phyloP scores from a whole-genome alignment of 2,888 invertebrate species.

The Patella caerulea region DNA sequence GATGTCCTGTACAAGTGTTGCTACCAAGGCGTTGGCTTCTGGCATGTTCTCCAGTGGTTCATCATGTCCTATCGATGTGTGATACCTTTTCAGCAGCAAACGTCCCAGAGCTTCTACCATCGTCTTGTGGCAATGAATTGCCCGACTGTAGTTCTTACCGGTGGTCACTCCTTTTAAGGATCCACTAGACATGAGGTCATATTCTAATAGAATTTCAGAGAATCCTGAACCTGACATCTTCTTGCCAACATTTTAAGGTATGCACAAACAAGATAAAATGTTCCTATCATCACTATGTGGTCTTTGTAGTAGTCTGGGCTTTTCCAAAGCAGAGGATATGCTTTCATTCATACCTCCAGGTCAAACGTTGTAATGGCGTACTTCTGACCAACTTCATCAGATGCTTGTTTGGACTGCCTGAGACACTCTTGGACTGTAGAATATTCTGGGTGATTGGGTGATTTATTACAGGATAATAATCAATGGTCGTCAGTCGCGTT shows the following conservation, averaged over 20 bases:
- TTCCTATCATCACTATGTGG: slow-evolving; percentile 37
- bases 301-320: slow-evolving; percentile 26
- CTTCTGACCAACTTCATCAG: slow-evolving; percentile 31
- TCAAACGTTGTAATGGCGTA: slow-evolving; percentile 46
- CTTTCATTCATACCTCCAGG: slow-evolving; percentile 44
- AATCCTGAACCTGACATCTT: slow-evolving; percentile 36
- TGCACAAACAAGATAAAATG: slow-evolving; percentile 32
- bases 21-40: not conserved
- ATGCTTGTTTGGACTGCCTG: slow-evolving; percentile 29
- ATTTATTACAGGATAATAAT: slow-evolving; percentile 43
- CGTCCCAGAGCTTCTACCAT: slow-evolving; percentile 36
- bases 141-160: not conserved
- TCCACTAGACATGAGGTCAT: slow-evolving; percentile 28
- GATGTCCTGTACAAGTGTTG: not conserved
- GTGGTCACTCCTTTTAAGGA: slow-evolving; percentile 29
- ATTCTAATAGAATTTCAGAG: slow-evolving; percentile 32
- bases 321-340: slow-evolving; percentile 39
- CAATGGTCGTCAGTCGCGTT: slow-evolving; percentile 36
- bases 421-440: slow-evolving; percentile 40
- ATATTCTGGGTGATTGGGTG: slow-evolving; percentile 42
- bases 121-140: slow-evolving; percentile 38
- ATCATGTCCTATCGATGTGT: not conserved
- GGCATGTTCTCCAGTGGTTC: not conserved
- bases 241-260: slow-evolving; percentile 19
- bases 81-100: slow-evolving; percentile 29